phyloP scores from a whole-genome alignment of 2,113 vertebrate species.

The Cephalophus harveyi region DNA sequence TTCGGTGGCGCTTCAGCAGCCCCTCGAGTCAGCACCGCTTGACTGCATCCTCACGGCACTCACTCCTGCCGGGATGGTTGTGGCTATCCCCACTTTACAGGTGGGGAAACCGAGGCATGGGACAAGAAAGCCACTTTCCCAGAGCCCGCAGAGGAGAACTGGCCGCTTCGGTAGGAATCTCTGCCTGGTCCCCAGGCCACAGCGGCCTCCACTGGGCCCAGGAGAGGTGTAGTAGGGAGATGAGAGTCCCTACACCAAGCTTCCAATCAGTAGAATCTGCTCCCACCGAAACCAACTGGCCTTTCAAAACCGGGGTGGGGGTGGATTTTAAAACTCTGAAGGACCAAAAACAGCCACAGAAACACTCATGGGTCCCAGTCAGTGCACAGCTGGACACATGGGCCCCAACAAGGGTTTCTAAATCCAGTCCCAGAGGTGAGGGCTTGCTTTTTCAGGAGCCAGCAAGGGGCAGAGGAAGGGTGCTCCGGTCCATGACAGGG shows the following conservation, averaged over 20 bases:
- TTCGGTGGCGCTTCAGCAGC: background rate
- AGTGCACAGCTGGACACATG: background rate
- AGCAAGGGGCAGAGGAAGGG: background rate
- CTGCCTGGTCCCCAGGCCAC: background rate
- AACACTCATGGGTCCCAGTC: background rate
- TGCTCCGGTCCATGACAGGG: background rate
- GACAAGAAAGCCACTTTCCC: too few relatives aligned
- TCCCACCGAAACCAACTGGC: background rate
- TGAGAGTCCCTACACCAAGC: background rate
- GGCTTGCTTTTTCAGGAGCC: background rate
- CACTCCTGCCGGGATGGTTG: rapidly evolving
- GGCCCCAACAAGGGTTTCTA: background rate
- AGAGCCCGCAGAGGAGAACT: background rate
- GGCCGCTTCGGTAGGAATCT: too few relatives aligned
- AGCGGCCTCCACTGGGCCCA: too few relatives aligned
- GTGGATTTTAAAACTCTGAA: background rate
- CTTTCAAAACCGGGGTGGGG: background rate
- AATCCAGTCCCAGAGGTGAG: rapidly evolving
- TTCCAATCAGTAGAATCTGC: too few relatives aligned
- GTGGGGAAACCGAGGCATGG: background rate
- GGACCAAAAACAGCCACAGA: background rate
- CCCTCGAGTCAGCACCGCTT: too few relatives aligned
- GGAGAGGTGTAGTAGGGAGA: background rate
- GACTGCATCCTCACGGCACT: background rate
- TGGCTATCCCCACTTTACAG: background rate